Evolutionary conservation across 2,888 invertebrate genomes (phyloP).

Genomic region (Folsomia manolachei): DNA sequence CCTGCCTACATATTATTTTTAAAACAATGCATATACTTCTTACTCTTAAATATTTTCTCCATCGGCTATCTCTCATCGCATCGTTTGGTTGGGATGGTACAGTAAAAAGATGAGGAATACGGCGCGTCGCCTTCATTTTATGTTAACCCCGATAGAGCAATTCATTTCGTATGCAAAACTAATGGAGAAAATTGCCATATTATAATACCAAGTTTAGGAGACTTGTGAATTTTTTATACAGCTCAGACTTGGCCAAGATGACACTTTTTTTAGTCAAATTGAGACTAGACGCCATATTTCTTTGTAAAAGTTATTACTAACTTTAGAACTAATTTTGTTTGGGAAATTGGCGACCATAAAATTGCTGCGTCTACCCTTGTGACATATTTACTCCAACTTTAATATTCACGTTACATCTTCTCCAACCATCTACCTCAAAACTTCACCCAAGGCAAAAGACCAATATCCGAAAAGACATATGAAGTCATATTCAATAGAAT

Average conservation of each 20-base stretch:
- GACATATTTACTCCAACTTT: background rate
- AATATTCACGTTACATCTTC: no score
- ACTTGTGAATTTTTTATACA: background rate
- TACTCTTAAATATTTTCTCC: background rate
- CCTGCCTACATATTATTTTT: background rate
- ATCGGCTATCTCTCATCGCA: background rate
- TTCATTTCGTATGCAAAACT: conserved; percentile 22
- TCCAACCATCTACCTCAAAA: no score
- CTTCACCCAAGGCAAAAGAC: background rate
- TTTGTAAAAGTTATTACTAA: background rate
- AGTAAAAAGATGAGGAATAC: background rate
- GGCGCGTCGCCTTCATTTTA: background rate
- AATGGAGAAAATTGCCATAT: conserved; percentile 22
- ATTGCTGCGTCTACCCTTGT: background rate
- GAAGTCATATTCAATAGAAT: background rate
- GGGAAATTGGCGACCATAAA: background rate
- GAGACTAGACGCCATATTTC: background rate
- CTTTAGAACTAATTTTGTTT: background rate
- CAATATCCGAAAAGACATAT: background rate
- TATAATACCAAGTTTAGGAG: conserved; percentile 17
- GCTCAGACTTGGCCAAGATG: background rate
- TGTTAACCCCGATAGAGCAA: conserved; percentile 14
- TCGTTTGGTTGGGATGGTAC: background rate
- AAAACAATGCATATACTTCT: no score
- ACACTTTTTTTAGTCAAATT: background rate